These are phyloP conservation scores for Rhinoraja longicauda DNA, from an alignment of 2,797 vertebrate species.

Conservation along the genomic window DNA sequence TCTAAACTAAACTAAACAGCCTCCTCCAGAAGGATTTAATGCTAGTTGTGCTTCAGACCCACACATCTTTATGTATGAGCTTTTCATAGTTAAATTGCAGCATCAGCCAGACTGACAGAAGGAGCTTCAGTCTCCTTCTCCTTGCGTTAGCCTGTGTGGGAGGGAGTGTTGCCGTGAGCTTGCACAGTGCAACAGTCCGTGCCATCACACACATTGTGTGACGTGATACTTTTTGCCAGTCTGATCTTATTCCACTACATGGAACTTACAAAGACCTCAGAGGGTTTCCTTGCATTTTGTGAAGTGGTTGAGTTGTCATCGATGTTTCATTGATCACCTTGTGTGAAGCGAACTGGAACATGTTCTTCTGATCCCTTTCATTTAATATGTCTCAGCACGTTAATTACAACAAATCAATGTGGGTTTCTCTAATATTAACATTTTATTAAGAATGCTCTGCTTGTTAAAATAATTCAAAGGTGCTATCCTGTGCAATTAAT, in stretches of 20 bases:
- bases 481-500: background rate
- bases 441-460: background rate
- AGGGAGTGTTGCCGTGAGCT: background rate
- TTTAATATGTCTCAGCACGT: background rate
- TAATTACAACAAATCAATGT: background rate
- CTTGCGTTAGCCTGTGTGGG: conserved; percentile 17
- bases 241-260: conserved; percentile 16
- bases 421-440: background rate
- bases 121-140: background rate
- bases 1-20: no score
- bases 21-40: conserved; percentile 6
- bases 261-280: conserved; percentile 11
- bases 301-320: background rate
- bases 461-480: background rate
- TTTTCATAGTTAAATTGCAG: conserved; percentile 6
- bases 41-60: background rate
- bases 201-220: conserved; percentile 29
- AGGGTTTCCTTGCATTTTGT: conserved; percentile 18
- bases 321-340: conserved; percentile 9
- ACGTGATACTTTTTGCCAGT: conserved; percentile 24
- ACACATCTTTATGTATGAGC: conserved; percentile 16
- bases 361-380: background rate
- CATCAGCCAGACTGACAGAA: conserved; percentile 24
- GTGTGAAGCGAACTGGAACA: background rate
- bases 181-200: conserved; percentile 11